Percentiles rank a stretch among this genome's conserved stretches.
Conservation (phyloP, 92 coral and sea anemone species). For the Palythoa caribaeorum region DNA sequence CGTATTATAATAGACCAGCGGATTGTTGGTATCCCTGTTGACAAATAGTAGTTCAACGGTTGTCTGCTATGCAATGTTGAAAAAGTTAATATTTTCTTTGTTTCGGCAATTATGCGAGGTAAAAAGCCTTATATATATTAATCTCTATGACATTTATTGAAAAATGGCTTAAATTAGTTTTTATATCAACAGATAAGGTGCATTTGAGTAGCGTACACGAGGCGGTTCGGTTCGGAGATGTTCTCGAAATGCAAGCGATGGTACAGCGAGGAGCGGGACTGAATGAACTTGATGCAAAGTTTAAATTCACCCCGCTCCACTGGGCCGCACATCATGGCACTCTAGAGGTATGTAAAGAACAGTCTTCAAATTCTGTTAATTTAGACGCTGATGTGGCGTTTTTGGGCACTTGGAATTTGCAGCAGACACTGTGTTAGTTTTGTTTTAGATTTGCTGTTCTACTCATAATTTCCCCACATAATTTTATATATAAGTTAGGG, state of each 20-base stretch:
- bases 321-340: conserved; percentile 97
- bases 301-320: conserved; percentile 97
- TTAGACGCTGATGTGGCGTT: background rate
- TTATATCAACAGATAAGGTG: conserved; percentile 76
- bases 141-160: background rate
- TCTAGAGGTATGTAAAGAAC: conserved; percentile 74
- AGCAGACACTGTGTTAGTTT: too few species aligned
- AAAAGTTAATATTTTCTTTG: background rate
- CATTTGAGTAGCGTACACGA: conserved; percentile 91
- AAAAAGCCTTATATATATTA: background rate
- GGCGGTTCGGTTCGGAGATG: conserved; percentile 98
- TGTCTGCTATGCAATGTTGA: background rate
- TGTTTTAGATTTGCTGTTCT: too few species aligned
- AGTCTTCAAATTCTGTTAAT: background rate
- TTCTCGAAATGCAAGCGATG: conserved; percentile 95
- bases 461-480: too few species aligned
- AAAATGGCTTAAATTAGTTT: background rate
- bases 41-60: background rate
- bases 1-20: conserved; percentile 16
- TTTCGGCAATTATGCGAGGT: conserved; percentile 21
- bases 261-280: conserved; percentile 98
- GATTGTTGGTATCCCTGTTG: conserved; percentile 42
- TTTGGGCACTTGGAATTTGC: too few species aligned
- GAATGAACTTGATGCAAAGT: conserved; percentile 87
- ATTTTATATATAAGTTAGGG: too few species aligned